Conservation (phyloP, 1,140 invertebrate species). For the Aphelenchoides avenae region DNA sequence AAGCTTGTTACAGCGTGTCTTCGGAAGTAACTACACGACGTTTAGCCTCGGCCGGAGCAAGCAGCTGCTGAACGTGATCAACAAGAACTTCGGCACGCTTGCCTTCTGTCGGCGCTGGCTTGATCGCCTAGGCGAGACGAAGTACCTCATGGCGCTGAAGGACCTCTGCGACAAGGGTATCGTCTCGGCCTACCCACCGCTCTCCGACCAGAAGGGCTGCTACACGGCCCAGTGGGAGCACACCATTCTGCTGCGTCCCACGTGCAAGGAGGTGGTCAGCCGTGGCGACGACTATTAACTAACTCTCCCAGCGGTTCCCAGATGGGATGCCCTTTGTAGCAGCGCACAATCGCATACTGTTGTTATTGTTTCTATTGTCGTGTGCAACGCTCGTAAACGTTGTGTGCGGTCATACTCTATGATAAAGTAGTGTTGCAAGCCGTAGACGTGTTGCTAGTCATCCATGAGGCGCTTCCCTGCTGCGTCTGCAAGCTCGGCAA, state of each 20-base stretch:
- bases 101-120: slow-evolving; percentile 98
- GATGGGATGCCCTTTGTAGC: too few species aligned
- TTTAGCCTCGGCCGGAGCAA: slow-evolving; percentile 68
- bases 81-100: slow-evolving; percentile 93
- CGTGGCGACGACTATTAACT: slow-evolving; percentile 37
- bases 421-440: too few species aligned
- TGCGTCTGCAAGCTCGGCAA: too few species aligned
- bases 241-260: slow-evolving; percentile 91
- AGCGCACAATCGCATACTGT: too few species aligned
- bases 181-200: slow-evolving; percentile 92
- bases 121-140: slow-evolving; percentile 88
- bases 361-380: too few species aligned
- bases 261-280: slow-evolving; percentile 77
- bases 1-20: background rate
- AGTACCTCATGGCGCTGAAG: slow-evolving; percentile 96
- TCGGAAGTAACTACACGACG: background rate
- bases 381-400: too few species aligned
- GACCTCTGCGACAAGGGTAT: slow-evolving; percentile 93
- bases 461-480: too few species aligned
- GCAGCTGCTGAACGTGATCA: slow-evolving; percentile 84
- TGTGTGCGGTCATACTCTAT: too few species aligned
- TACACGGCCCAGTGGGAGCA: slow-evolving; percentile 99
- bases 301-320: too few species aligned
- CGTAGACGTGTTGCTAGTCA: too few species aligned
- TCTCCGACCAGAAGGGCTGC: slow-evolving; percentile 93